phyloP scores from a whole-genome alignment of 1,140 invertebrate species.

The Aphaenogaster rudis region DNA sequence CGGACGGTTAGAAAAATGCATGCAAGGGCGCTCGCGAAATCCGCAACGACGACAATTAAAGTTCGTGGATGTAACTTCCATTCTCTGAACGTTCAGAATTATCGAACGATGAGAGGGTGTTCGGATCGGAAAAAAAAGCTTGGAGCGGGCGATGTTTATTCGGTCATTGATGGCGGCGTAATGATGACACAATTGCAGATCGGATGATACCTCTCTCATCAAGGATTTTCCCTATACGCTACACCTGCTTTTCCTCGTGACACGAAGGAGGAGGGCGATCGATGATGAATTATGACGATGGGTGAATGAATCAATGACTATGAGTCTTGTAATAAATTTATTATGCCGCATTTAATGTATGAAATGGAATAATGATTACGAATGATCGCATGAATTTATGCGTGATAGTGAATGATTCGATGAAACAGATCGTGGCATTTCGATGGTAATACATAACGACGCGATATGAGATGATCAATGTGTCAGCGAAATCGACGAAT shows the following conservation, averaged over 20 bases:
- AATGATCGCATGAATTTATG: slow-evolving; percentile 46
- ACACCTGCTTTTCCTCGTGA: not conserved
- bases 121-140: slow-evolving; percentile 61
- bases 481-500: slow-evolving; percentile 27
- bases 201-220: not conserved
- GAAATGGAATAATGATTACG: slow-evolving; percentile 65
- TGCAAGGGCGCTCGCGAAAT: slow-evolving; percentile 35
- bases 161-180: not conserved
- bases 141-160: slow-evolving; percentile 57
- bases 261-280: slow-evolving; percentile 27
- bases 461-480: slow-evolving; percentile 39
- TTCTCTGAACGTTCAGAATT: slow-evolving; percentile 14
- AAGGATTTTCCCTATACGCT: not conserved
- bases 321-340: slow-evolving; percentile 65
- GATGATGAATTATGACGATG: slow-evolving; percentile 51
- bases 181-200: slow-evolving; percentile 18
- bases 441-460: slow-evolving; percentile 53
- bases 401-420: slow-evolving; percentile 53
- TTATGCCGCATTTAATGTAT: slow-evolving; percentile 63
- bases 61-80: slow-evolving; percentile 21
- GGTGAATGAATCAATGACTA: slow-evolving; percentile 60
- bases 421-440: slow-evolving; percentile 61
- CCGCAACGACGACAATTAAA: slow-evolving; percentile 23
- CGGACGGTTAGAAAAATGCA: slow-evolving; percentile 2
- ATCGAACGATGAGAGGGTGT: slow-evolving; percentile 36